Evolutionary conservation across 2,797 vertebrate genomes (phyloP).

Genomic region (Squalus acanthias): DNA sequence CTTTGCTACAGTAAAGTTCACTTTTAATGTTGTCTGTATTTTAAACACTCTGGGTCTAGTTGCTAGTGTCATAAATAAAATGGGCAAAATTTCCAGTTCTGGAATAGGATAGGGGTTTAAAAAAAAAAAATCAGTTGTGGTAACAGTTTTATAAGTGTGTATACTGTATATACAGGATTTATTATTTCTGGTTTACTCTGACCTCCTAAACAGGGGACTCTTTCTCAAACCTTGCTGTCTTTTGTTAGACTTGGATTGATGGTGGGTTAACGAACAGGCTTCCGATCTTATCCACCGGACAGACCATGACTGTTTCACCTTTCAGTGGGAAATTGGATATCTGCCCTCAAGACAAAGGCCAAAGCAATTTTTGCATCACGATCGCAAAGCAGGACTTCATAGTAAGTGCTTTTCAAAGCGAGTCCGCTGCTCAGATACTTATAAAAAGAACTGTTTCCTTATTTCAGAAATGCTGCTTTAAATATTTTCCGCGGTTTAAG

Average conservation of each 20-base stretch:
- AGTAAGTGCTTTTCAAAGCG: constrained; percentile 55
- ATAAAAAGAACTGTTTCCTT: background rate
- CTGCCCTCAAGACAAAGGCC: constrained; percentile 67
- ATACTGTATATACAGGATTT: background rate
- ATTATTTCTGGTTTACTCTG: background rate
- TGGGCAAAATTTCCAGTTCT: background rate
- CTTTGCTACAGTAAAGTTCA: background rate
- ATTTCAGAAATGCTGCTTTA: background rate
- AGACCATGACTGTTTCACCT: constrained; percentile 79
- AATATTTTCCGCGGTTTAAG: background rate
- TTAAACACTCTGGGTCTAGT: background rate
- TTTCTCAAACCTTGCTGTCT: background rate
- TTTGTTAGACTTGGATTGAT: constrained; percentile 75
- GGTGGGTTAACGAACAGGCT: constrained; percentile 80
- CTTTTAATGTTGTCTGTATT: background rate
- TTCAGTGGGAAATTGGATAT: constrained; percentile 74
- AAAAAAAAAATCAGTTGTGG: background rate
- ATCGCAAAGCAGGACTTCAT: constrained; percentile 70
- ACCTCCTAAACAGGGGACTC: background rate
- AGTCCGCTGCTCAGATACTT: background rate
- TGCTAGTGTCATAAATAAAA: background rate
- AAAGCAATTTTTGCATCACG: constrained; percentile 53
- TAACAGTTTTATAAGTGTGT: background rate
- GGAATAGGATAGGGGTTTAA: background rate
- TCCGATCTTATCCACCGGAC: constrained; percentile 69